Base-by-base conservation (phyloP, 2,888 invertebrate genomes). In the Thyatira batis region DNA sequence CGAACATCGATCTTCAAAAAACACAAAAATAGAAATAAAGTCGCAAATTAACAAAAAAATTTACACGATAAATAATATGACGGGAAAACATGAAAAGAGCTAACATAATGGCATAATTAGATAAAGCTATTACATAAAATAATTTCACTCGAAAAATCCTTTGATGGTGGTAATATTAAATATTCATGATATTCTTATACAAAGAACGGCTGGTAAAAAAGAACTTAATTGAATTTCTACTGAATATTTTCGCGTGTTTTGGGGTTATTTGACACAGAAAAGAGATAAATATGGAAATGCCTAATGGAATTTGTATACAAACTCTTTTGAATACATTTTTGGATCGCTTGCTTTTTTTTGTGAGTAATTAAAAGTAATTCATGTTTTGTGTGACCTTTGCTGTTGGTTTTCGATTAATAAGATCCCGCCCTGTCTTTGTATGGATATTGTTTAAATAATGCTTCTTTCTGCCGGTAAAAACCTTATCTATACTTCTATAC, bases 181-280 rank as follows among this genome's bases (percentile, higher is more conserved):
- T 73, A 72, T 72, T 72, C 71, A 72, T 72, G 61, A 61, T 61
- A 58, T 50, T 65, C 54, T 62, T 65, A 63, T 53, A 58, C 60
- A 52, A 54, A 61, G 63, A 54, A 54, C 53, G 51, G 53, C 63
- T 54, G 63, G 20, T 53, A 63, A 44, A 69, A 67, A 63, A 71
- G 69, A 69, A 58, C 58, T 66, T 73, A 71, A 73, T 73, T 72
- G 69, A 72, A 71, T 72, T 72, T 73, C 51, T 54, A 65, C 66
- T 59, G 64, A 66, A 67, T 66, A 66, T 65, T 71, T 66, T 17
- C 53, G 49, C 50, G 62, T 57, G 55, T 64, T 65, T 71, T 68
- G n/a, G 1, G 17, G 17, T 39, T 39, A 39, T 17, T 39, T 39
- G 33, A 39, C 5, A 17, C 23, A 23, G 6, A 23, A 23, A 4